Conservation (phyloP, 1,140 invertebrate genomes). For the Streblospio benedicti region DNA sequence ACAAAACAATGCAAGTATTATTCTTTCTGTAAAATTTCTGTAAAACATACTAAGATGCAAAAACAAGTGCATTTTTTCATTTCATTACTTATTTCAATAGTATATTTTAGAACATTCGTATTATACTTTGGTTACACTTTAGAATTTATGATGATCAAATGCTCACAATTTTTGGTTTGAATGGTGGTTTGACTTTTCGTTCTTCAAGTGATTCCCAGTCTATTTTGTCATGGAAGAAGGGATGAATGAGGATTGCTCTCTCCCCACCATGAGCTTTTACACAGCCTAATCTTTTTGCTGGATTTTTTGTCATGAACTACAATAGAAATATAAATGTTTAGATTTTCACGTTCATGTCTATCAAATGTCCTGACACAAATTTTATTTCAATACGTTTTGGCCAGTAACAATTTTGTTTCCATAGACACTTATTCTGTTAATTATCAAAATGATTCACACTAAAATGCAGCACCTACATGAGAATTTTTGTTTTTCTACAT, state of each 20-base stretch:
- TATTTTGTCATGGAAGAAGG: constrained; percentile 87
- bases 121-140: neutral
- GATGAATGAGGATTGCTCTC: constrained; percentile 78
- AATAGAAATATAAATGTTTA: constrained; percentile 17
- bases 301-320: constrained; percentile 97
- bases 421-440: too few relatives aligned
- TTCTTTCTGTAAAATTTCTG: neutral
- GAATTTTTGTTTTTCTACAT: too few relatives aligned
- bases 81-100: neutral
- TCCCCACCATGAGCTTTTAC: constrained; percentile 65
- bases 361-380: neutral
- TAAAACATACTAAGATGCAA: neutral
- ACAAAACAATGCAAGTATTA: neutral
- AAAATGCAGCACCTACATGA: too few relatives aligned
- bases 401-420: constrained; percentile 82
- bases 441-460: too few relatives aligned
- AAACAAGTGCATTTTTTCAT: neutral
- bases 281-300: constrained; percentile 85
- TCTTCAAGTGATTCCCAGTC: constrained; percentile 91
- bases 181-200: constrained; percentile 86
- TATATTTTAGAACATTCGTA: neutral
- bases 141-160: constrained; percentile 1
- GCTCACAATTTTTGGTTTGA: constrained; percentile 95
- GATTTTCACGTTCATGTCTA: neutral
- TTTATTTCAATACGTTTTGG: constrained; percentile 55